Base-by-base conservation (phyloP, 2,113 vertebrate species). In the Nannospalax galili region DNA sequence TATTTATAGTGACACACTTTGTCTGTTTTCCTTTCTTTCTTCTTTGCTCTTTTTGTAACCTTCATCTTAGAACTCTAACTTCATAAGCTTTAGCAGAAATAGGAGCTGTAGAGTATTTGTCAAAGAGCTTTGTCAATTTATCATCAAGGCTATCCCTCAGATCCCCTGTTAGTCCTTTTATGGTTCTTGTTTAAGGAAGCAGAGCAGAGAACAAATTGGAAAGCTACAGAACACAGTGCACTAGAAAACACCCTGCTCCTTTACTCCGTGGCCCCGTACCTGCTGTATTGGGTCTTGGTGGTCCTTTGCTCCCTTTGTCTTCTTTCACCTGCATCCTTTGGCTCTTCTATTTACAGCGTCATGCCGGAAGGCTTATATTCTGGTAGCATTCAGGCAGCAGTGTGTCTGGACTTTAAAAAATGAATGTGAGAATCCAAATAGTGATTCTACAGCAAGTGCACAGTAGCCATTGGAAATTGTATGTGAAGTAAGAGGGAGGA, bases 1-100 rank as follows among this genome's bases (percentile, higher is more conserved):
- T 85, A 73, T 90, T 91, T 90, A 93, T 97, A 97, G 6, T 96
- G 88, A 97, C 84, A 92, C 64, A 95, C 91, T 88, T 97, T 74
- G 88, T 89, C 97, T 79, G 30, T 88, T 26, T 42, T 64, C 91
- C 32, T 16, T 82, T 15, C 82, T 20, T 48, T 78, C 52, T 84
- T 30, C 74, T 56, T 89, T 65, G 12, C 69, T 72, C 14, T 70
- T 48, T 62, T 24, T 88, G 56, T 62, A 58, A 52, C 60, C 67
- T 72, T 30, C 7, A 32, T 79, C 45, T 72, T 72, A 84, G 35
- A 96, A 92, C 82, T 60, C 7, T 72, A 95, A 22, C 2, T 8
- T 84, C 37, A 78, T 8, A 45, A 81, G 0, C 32, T 84, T 60
- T 89, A 67, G 67, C 19, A 81, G 80, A 81, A 74, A 48, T 80